Base-by-base conservation (phyloP, 2,797 vertebrate genomes). In the Okamejei kenojei region DNA sequence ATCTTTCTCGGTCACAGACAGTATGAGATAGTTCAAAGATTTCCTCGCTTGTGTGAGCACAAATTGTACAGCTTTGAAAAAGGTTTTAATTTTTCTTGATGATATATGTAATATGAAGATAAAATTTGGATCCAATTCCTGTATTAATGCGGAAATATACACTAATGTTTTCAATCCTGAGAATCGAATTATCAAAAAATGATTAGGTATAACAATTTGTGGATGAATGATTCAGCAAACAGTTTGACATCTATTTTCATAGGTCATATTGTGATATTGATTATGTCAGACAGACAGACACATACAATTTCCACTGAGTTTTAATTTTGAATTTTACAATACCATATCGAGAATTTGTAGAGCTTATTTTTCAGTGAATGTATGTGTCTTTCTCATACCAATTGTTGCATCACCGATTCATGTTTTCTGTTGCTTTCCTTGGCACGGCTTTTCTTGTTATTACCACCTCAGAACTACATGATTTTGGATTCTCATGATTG, bases 1-100 rank as follows among this genome's bases (percentile, higher is more conserved):
- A 95, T 94, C 95, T 95, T 94, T 95, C 93, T 94, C 94, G 94
- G 94, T 95, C 94, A 94, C 0, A 26, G 94, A 93, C 93, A 94
- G 94, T 77, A 29, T 93, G 93, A 95, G 94, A 93, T 94, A 93
- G 94, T 95, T 94, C 11, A 95, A 93, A 65, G 61, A 65, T 1
- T 88, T 26, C 29, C 61, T 26, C n/a, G 26, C 21, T 7, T 17
- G 81, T 26, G 23, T 32, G n/a, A 9, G 29, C 63, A 68, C 17
- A 90, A 90, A 90, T 63, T 68, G 5, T 29, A 21, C 8, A 68
- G 63, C 63, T 90, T 82, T 58, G 45, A 54, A 82, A 58, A 26
- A 26, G 23, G 23, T 54, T 82, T 45, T 32, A 32, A 11, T 54
- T 82, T 58, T 54, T 58, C 1, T 26, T 0, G 45, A 29, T 26